These are phyloP conservation scores for Cebidichthys violaceus DNA, from an alignment of 2,113 vertebrate species.

Conservation along the genomic window DNA sequence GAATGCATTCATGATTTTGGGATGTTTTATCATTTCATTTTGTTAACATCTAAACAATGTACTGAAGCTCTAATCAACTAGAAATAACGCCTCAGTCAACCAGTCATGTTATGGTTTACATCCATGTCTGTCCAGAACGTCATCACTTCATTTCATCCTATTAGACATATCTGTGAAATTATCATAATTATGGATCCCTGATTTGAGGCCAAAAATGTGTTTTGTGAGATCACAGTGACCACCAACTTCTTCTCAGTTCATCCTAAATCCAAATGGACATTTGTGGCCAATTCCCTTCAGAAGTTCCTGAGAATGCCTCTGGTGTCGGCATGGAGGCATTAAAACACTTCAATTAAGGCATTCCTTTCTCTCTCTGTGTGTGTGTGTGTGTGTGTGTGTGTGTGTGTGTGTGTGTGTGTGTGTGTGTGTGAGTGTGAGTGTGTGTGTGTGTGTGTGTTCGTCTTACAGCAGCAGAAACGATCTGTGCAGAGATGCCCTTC, in stretches of 20 bases:
- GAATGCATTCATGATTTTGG: neutral
- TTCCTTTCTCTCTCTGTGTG: neutral
- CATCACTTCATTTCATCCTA: too few species aligned
- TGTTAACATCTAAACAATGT: neutral
- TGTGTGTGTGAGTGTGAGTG: slow-evolving; percentile 3
- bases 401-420: neutral
- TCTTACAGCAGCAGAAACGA: slow-evolving; percentile 95
- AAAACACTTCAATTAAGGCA: too few species aligned
- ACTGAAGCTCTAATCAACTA: neutral
- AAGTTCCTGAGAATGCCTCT: too few species aligned
- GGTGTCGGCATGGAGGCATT: too few species aligned
- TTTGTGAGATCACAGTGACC: neutral
- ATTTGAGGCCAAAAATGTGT: neutral
- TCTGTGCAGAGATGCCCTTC: slow-evolving; percentile 97
- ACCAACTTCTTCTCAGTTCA: neutral
- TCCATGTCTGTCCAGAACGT: too few species aligned
- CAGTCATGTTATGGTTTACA: too few species aligned
- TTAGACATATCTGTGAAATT: neutral
- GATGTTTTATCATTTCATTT: neutral
- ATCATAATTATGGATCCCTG: neutral
- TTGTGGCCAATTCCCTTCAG: too few species aligned
- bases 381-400: too few species aligned
- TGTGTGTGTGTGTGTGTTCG: neutral
- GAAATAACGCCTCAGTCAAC: too few species aligned
- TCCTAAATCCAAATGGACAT: neutral